Base-by-base conservation (phyloP, 2,888 invertebrate species). In the Cataglyphis albicans region DNA sequence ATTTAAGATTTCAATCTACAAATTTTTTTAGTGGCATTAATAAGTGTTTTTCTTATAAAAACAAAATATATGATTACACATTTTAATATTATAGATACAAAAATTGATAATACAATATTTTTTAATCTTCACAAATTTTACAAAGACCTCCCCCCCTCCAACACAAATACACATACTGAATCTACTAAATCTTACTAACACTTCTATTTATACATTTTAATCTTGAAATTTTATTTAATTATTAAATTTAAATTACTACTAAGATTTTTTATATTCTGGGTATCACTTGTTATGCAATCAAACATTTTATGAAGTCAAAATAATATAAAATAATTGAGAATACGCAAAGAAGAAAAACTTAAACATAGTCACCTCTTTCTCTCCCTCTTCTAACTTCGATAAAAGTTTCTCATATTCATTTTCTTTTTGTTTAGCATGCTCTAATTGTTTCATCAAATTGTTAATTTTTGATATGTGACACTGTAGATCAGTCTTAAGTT, bases 401-500 rank as follows among this genome's bases (percentile, higher is more conserved):
- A 83, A 15, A n/a, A 84, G 59, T 63, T 84, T 76, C 0, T 86
- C 78, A 52, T 86, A 76, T 59, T 87, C 85, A 25, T 15, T 25
- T 73, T 70, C 82, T 55, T 81, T 88, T 67, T 93, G 89, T 83
- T 89, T 85, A 35, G 84, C 35, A 35, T 73, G 10, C 52, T 91
- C 86, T 29, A 92, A 15, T 86, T 91, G 84, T 5, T 83, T 81
- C n/a, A 86, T 86, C 10, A 91, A 70, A 73, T 70, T 78, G 35
- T 81, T 83, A 5, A 65, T 76, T 75, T 88, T 81, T 3, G 74
- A 81, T 15, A 82, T 78, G 44, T 86, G 84, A 55, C 86, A 81
- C 21, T 87, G 83, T 10, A 91, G 75, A 15, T 87, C 86, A 4
- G 75, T 75, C 82, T 88, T 87, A 10, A 92, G 76, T 55, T 83